Evolutionary conservation across 1,140 invertebrate genomes (phyloP).

Genomic region (Sminthurides bifidus): DNA sequence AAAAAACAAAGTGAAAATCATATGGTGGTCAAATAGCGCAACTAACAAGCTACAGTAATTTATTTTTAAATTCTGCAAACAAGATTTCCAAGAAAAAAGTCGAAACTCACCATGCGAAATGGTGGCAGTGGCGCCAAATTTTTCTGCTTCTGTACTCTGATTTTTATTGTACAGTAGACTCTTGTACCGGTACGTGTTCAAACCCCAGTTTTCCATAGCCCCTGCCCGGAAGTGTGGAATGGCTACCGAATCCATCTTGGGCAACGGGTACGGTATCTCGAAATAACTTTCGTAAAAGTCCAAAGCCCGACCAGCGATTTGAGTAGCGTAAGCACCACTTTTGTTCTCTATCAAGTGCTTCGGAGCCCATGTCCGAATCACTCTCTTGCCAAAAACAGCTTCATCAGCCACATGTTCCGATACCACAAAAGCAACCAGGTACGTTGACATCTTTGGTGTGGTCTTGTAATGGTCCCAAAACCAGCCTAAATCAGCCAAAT

Average conservation of each 20-base stretch:
- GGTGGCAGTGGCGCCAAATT: background rate
- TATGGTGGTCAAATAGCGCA: no score
- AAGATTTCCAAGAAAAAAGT: no score
- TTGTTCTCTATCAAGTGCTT: background rate
- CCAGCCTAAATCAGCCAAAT: constrained; percentile 4
- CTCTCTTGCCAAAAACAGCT: constrained; percentile 2
- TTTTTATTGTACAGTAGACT: background rate
- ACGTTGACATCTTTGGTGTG: constrained; percentile 16
- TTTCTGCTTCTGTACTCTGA: background rate
- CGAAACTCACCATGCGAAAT: constrained; percentile 5
- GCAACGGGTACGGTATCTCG: constrained; percentile 4
- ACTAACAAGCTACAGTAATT: no score
- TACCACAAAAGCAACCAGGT: constrained; percentile 11
- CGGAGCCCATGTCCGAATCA: constrained; percentile 1
- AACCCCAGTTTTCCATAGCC: constrained; percentile 52
- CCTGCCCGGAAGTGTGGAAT: constrained; percentile 35
- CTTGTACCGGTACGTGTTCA: constrained; percentile 49
- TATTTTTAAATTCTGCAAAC: no score
- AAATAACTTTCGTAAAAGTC: constrained; percentile 11
- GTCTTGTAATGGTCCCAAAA: constrained; percentile 14
- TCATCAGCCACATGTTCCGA: constrained; percentile 7
- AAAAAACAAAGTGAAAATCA: no score
- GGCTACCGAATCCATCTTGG: constrained; percentile 13
- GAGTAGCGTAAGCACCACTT: constrained; percentile 5
- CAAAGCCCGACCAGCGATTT: constrained; percentile 5